These are phyloP conservation scores for Trinectes maculatus DNA, from an alignment of 2,113 vertebrate genomes.

Conservation along the genomic window DNA sequence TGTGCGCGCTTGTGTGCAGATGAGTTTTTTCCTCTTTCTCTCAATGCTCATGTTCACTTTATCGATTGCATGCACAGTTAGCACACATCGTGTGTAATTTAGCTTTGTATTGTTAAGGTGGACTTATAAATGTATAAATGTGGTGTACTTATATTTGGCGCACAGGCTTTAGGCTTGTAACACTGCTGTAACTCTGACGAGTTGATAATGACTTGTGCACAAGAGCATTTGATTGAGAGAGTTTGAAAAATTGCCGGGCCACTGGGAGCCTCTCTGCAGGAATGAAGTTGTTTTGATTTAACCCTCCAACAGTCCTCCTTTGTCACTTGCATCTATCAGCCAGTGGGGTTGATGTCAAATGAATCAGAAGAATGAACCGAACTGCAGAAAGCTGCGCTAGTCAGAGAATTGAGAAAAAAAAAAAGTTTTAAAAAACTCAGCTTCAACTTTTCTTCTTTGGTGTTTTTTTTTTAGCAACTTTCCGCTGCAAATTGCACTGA, in stretches of 20 bases:
- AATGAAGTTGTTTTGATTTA: conserved; percentile 50
- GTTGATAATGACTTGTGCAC: conserved; percentile 26
- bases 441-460: conserved; percentile 17
- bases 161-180: background rate
- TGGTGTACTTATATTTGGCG: background rate
- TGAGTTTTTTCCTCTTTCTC: conserved; percentile 27
- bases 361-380: conserved; percentile 36
- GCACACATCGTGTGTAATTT: conserved; percentile 1
- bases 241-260: conserved; percentile 26
- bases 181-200: background rate
- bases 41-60: conserved; percentile 8
- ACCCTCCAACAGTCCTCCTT: conserved; percentile 16
- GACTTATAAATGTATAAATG: background rate
- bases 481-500: no score
- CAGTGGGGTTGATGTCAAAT: conserved; percentile 16
- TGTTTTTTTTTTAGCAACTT: no score
- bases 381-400: background rate
- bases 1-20: conserved; percentile 11
- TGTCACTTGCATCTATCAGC: conserved; percentile 21
- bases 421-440: conserved; percentile 8
- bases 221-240: conserved; percentile 14
- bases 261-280: conserved; percentile 33
- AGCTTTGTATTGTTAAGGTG: background rate
- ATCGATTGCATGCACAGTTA: conserved; percentile 9
- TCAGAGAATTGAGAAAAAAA: conserved; percentile 6